These are phyloP conservation scores for Drosophila repleta DNA, from an alignment of 1,140 invertebrate genomes.

Conservation along the genomic window DNA sequence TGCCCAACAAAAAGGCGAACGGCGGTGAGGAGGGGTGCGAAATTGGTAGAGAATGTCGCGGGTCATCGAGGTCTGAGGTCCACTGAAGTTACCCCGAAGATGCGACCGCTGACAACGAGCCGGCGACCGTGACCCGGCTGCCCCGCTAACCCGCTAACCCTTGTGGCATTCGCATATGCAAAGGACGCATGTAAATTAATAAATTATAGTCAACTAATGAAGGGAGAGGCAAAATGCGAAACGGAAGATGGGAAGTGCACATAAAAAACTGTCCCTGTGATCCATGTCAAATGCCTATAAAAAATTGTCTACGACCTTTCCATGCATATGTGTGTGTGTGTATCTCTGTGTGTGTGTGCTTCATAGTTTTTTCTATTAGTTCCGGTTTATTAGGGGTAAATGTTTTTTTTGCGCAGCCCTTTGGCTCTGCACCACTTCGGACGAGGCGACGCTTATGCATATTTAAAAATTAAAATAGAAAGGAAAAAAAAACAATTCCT, in stretches of 20 bases:
- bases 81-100: conserved; percentile 75
- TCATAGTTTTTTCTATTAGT: conserved; percentile 67
- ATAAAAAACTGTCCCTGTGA: conserved; percentile 40
- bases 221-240: conserved; percentile 29
- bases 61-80: conserved; percentile 60
- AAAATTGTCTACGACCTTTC: conserved; percentile 73
- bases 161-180: conserved; percentile 60
- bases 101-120: conserved; percentile 60
- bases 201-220: conserved; percentile 81
- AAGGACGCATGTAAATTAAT: conserved; percentile 81
- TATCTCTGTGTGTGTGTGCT: conserved; percentile 23
- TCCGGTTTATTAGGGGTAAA: conserved; percentile 78
- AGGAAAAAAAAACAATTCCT: conserved; percentile 23
- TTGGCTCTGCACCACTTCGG: conserved; percentile 69
- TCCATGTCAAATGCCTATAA: conserved; percentile 71
- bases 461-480: conserved; percentile 50
- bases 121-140: too few relatives aligned
- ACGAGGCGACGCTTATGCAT: conserved; percentile 61
- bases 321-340: conserved; percentile 12
- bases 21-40: conserved; percentile 49
- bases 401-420: conserved; percentile 66
- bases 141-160: conserved; percentile 28
- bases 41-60: conserved; percentile 54
- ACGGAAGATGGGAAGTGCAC: conserved; percentile 42
- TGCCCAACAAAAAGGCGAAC: conserved; percentile 42